Conservation (phyloP, 2,113 vertebrate genomes). For the Mus pahari region DNA sequence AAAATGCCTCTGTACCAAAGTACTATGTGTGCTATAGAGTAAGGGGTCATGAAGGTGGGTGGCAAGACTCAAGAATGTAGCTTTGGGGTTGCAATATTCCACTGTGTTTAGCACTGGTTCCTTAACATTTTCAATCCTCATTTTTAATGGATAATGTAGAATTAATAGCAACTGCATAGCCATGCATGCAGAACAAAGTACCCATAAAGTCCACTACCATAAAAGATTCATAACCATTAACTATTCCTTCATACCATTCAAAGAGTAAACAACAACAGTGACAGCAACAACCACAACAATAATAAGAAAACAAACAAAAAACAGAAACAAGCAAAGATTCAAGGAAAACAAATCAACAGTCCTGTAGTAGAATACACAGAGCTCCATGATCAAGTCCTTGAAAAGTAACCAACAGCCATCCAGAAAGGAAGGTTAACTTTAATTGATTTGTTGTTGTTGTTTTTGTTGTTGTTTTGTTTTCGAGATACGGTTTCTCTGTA, state of each 20-base stretch:
- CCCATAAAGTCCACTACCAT: background rate
- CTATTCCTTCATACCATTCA: background rate
- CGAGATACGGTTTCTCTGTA: too few species aligned
- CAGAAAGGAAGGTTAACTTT: background rate
- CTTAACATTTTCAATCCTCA: background rate
- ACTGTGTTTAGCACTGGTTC: background rate
- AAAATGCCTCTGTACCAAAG: background rate
- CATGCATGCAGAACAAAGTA: background rate
- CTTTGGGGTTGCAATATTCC: background rate
- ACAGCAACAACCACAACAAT: background rate
- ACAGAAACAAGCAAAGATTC: background rate
- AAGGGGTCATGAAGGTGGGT: too few species aligned
- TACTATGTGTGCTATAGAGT: background rate
- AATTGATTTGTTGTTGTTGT: too few species aligned
- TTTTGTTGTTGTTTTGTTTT: too few species aligned
- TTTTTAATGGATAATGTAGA: background rate
- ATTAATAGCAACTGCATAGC: background rate
- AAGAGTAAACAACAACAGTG: background rate
- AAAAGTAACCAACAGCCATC: background rate
- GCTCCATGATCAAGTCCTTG: background rate
- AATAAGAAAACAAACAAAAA: background rate
- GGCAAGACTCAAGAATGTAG: accelerated
- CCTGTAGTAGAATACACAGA: background rate
- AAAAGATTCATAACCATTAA: background rate
- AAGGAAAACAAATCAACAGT: background rate